Percentiles rank a stretch among this genome's conserved stretches.
phyloP scores from a whole-genome alignment of 2,113 vertebrate species.

The Cryptoleucopteryx plumbea region DNA sequence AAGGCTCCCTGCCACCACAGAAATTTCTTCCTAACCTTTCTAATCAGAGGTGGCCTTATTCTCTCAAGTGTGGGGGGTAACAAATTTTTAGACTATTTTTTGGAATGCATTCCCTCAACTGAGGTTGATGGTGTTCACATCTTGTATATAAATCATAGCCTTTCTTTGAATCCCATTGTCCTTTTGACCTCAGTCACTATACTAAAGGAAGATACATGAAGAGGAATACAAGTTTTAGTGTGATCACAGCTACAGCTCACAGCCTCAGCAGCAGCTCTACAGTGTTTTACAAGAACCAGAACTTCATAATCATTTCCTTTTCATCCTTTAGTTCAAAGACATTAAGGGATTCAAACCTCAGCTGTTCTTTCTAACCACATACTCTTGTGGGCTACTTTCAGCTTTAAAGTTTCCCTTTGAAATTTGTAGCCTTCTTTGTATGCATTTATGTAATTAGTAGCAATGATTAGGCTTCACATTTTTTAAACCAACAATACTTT shows the following conservation, averaged over 20 bases:
- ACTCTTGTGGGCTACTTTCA: background rate
- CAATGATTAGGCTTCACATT: background rate
- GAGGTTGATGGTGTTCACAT: background rate
- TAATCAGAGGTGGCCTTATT: background rate
- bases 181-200: background rate
- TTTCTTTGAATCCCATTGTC: background rate
- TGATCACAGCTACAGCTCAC: background rate
- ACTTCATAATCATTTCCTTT: background rate
- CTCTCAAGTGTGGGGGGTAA: background rate
- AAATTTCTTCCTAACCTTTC: background rate
- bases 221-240: background rate
- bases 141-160: background rate
- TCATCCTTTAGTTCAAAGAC: background rate
- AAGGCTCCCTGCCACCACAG: background rate
- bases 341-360: background rate
- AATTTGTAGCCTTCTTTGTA: background rate
- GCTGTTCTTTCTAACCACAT: background rate
- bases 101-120: background rate
- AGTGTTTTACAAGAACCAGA: background rate
- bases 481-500: background rate
- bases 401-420: background rate
- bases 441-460: background rate
- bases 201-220: background rate
- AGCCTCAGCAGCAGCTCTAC: background rate
- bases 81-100: background rate